Percentiles rank a stretch among this genome's conserved stretches.
Evolutionary conservation across 1,140 invertebrate genomes (phyloP).

Genomic region (Periplaneta americana): DNA sequence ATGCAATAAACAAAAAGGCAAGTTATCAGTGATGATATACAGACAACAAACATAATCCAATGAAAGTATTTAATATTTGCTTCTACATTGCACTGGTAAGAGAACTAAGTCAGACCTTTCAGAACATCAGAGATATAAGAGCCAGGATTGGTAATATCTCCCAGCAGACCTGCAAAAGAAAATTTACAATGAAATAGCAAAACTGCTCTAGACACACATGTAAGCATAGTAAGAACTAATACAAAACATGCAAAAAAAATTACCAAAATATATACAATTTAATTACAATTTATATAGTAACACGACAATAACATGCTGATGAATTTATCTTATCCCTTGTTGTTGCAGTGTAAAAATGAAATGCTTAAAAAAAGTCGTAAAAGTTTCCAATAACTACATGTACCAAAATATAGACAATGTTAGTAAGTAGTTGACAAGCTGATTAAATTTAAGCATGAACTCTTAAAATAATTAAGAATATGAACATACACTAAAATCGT

Average conservation of each 20-base stretch:
- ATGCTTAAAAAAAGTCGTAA: no score
- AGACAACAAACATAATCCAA: neutral
- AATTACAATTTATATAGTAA: neutral
- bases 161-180: constrained; percentile 51
- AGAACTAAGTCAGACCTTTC: neutral
- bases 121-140: constrained; percentile 46
- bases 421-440: no score
- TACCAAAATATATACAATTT: neutral
- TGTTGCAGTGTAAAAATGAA: neutral
- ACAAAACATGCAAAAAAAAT: neutral
- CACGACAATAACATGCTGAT: neutral
- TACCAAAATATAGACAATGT: no score
- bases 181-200: constrained; percentile 18
- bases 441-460: no score
- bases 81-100: neutral
- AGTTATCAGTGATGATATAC: neutral
- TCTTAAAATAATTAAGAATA: neutral
- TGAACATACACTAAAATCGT: neutral
- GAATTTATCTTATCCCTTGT: neutral
- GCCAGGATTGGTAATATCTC: constrained; percentile 52
- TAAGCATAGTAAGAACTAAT: neutral
- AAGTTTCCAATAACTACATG: no score
- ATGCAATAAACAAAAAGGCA: neutral
- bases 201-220: constrained; percentile 5
- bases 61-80: neutral